Conservation (phyloP, 92 coral and sea anemone genomes). For the Umimayanthus kanabou region DNA sequence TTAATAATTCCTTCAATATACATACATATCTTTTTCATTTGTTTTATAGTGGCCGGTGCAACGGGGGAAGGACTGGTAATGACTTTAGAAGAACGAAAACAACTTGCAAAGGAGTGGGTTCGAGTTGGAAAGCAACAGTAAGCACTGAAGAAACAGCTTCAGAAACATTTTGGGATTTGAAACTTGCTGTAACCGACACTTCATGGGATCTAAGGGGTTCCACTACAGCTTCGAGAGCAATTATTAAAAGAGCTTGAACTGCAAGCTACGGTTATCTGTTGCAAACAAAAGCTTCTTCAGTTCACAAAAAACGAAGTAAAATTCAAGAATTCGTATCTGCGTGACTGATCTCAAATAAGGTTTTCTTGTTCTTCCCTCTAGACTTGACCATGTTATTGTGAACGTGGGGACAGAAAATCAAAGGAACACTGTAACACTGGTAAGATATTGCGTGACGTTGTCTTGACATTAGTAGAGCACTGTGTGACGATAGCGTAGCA, state of each 20-base stretch:
- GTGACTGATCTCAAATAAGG: neutral
- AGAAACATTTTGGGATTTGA: neutral
- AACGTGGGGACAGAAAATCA: constrained; percentile 55
- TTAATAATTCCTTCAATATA: too few relatives aligned
- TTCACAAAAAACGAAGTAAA: too few relatives aligned
- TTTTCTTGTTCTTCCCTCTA: neutral
- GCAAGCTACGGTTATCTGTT: too few relatives aligned
- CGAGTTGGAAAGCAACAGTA: constrained; percentile 66
- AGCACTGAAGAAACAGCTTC: neutral
- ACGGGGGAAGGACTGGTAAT: constrained; percentile 65
- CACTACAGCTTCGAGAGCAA: too few relatives aligned
- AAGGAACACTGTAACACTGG: constrained; percentile 7
- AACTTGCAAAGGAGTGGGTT: constrained; percentile 71
- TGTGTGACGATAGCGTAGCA: neutral
- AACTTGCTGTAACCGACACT: too few relatives aligned
- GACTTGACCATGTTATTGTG: constrained; percentile 59
- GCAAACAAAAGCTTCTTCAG: too few relatives aligned
- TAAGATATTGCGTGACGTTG: neutral
- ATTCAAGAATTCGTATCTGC: neutral
- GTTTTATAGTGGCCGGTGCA: constrained; percentile 60
- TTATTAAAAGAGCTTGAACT: too few relatives aligned
- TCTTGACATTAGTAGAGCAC: too few relatives aligned
- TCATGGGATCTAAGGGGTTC: too few relatives aligned
- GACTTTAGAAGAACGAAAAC: constrained; percentile 71
- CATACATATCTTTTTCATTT: neutral